A percentile compares a stretch with the other conserved stretches of the same genome.
phyloP scores from a whole-genome alignment of 2,797 vertebrate species.

The Margarornis squamiger region DNA sequence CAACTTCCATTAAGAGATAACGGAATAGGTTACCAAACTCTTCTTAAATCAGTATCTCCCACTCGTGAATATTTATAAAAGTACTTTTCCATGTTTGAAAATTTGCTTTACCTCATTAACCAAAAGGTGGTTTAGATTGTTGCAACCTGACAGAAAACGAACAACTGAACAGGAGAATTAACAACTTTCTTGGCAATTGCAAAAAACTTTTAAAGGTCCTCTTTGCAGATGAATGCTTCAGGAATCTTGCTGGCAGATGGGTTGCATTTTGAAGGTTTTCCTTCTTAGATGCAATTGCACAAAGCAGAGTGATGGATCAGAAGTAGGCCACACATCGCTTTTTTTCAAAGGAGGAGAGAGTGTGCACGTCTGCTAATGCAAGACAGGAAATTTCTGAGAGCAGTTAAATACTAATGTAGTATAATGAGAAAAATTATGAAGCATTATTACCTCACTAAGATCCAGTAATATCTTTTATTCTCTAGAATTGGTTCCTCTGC shows the following conservation, averaged over 20 bases:
- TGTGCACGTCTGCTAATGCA: accelerated
- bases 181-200: background rate
- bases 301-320: background rate
- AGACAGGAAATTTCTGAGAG: background rate
- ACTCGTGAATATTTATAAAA: background rate
- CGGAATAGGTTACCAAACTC: background rate
- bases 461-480: background rate
- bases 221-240: background rate
- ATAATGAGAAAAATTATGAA: background rate
- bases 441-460: background rate
- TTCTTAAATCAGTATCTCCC: background rate
- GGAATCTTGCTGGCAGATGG: background rate
- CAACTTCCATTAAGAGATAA: background rate
- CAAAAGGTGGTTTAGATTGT: background rate
- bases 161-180: background rate
- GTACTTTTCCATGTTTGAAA: background rate
- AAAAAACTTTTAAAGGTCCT: background rate
- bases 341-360: background rate
- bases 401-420: background rate
- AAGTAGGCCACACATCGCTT: background rate
- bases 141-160: background rate
- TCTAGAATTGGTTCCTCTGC: background rate
- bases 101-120: background rate
- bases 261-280: background rate
- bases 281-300: background rate